These are phyloP conservation scores for Euthynnus affinis DNA, from an alignment of 2,797 vertebrate genomes.

Conservation along the genomic window DNA sequence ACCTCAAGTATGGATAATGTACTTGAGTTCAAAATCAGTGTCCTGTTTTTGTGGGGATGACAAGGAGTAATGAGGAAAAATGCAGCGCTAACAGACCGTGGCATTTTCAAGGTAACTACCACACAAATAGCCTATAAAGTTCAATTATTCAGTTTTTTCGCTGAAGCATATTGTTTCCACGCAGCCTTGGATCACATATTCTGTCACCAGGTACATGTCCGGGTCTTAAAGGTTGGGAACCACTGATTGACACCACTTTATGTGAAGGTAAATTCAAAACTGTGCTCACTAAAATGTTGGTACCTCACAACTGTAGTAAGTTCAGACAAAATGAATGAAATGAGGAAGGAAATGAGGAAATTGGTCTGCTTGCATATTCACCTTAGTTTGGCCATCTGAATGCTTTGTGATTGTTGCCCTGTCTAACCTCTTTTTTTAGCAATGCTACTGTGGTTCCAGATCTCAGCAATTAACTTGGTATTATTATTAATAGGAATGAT, in stretches of 20 bases:
- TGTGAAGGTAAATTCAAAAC: not conserved
- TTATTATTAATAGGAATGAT: not conserved
- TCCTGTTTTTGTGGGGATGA: not conserved
- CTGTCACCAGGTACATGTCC: no score
- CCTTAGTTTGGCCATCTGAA: not conserved
- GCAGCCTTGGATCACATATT: not conserved
- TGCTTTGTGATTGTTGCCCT: not conserved
- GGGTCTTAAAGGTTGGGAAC: not conserved
- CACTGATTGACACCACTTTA: not conserved
- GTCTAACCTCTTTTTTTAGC: not conserved
- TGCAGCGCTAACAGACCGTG: not conserved
- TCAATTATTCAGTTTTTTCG: not conserved
- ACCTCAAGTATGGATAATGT: conserved; percentile 1
- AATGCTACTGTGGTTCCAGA: not conserved
- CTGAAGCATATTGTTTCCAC: not conserved
- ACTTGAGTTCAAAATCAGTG: conserved; percentile 6
- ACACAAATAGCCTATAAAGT: not conserved
- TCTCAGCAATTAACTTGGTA: not conserved
- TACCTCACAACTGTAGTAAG: not conserved
- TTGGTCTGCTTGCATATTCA: no score
- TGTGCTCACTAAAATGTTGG: not conserved
- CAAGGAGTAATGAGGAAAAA: not conserved
- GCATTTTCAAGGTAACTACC: not conserved
- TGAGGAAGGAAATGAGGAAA: no score
- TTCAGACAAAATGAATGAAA: not conserved